Evolutionary conservation across 2,797 vertebrate species (phyloP).

Genomic region (Hipposideros larvatus): DNA sequence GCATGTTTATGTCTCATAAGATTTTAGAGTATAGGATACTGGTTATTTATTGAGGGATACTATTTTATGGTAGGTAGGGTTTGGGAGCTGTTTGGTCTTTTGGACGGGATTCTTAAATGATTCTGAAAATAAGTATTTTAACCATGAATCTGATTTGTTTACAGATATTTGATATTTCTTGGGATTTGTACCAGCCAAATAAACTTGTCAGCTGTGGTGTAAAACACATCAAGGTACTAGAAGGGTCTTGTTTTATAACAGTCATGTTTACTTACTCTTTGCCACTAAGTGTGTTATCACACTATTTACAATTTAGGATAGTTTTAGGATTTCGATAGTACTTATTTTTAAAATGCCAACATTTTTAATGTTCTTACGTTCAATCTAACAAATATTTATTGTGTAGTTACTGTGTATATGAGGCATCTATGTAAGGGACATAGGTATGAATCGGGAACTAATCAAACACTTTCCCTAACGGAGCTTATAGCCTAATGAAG

Average conservation of each 20-base stretch:
- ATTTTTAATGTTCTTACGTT: slow-evolving; percentile 8
- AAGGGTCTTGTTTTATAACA: slow-evolving; percentile 65
- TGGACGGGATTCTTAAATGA: slow-evolving; percentile 53
- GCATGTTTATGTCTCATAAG: not conserved
- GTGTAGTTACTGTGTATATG: not conserved
- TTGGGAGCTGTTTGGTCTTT: slow-evolving; percentile 41
- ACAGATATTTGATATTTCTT: slow-evolving; percentile 99
- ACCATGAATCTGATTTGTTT: slow-evolving; percentile 75
- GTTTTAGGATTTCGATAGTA: slow-evolving; percentile 48
- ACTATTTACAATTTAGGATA: slow-evolving; percentile 8
- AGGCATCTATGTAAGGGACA: not conserved
- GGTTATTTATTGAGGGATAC: slow-evolving; percentile 24
- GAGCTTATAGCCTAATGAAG: slow-evolving; percentile 2
- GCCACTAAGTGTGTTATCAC: not conserved
- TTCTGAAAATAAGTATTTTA: slow-evolving; percentile 74
- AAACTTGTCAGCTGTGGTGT: slow-evolving; percentile 99
- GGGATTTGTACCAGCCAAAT: slow-evolving; percentile 99
- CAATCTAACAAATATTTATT: slow-evolving; percentile 3
- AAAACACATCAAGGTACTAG: slow-evolving; percentile 99
- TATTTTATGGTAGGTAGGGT: not conserved
- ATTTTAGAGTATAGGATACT: slow-evolving; percentile 41
- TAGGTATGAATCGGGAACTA: not conserved
- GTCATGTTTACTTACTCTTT: not conserved
- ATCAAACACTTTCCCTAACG: slow-evolving; percentile 8
- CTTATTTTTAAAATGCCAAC: slow-evolving; percentile 56